Evolutionary conservation across 37 sponge, comb jelly and placozoan species (phyloP).

Genomic region (Dysidea cf. avara): DNA sequence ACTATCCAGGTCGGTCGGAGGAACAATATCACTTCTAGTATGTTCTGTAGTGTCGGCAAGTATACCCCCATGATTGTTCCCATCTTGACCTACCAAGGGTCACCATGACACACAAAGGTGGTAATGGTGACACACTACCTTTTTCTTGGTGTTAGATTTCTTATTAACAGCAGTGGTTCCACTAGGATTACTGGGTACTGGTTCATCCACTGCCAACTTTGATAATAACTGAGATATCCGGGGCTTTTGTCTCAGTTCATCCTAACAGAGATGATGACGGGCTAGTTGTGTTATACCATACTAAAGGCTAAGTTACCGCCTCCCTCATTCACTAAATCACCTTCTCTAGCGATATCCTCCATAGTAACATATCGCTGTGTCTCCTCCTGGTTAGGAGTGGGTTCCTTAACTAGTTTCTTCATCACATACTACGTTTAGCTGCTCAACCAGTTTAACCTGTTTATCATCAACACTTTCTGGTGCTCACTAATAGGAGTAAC

Average conservation of each 20-base stretch:
- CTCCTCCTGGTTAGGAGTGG: too few species aligned
- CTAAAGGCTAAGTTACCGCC: constrained; percentile 58
- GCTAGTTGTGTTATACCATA: not conserved
- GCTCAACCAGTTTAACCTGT: too few species aligned
- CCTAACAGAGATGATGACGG: constrained; percentile 21
- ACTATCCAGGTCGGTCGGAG: constrained; percentile 96
- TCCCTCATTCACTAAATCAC: too few species aligned
- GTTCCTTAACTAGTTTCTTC: too few species aligned
- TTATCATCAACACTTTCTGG: too few species aligned
- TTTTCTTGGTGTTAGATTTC: constrained; percentile 52
- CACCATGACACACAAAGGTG: not conserved
- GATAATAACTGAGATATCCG: constrained; percentile 55
- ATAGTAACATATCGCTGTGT: too few species aligned
- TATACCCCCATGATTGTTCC: constrained; percentile 98
- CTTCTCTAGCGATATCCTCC: too few species aligned
- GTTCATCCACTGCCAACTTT: constrained; percentile 56
- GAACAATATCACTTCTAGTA: constrained; percentile 97
- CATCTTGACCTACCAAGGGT: constrained; percentile 63
- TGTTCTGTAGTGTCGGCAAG: constrained; percentile 96
- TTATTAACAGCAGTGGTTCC: constrained; percentile 7
- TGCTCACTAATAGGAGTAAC: too few species aligned
- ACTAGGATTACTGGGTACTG: constrained; percentile 50
- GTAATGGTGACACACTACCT: constrained; percentile 10
- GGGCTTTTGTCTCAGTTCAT: constrained; percentile 67
- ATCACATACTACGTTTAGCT: too few species aligned